phyloP scores from a whole-genome alignment of 2,888 invertebrate species.

The Rosalia funebris region DNA sequence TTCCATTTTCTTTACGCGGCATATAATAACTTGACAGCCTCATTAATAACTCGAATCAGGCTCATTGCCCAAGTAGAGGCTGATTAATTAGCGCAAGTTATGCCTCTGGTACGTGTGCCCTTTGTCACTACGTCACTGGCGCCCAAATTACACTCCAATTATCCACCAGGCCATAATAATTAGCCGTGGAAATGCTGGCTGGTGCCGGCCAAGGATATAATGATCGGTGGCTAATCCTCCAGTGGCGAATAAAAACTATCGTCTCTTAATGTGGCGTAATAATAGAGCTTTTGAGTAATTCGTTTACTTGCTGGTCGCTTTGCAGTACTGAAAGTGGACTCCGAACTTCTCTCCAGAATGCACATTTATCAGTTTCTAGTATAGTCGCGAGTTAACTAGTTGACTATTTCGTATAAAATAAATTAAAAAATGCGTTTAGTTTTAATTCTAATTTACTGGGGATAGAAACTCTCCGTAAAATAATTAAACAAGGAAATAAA shows the following conservation, averaged over 20 bases:
- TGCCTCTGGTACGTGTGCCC: conserved; percentile 28
- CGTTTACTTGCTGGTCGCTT: too few species aligned
- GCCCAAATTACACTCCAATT: conserved; percentile 33
- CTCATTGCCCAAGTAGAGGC: conserved; percentile 27
- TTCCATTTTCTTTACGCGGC: conserved; percentile 22
- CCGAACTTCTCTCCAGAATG: too few species aligned
- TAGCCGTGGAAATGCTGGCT: conserved; percentile 24
- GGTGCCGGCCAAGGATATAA: conserved; percentile 13
- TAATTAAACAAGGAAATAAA: too few species aligned
- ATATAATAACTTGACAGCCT: conserved; percentile 27
- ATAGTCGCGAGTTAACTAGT: too few species aligned
- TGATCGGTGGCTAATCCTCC: not conserved
- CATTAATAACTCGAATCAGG: conserved; percentile 31
- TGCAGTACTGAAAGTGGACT: too few species aligned
- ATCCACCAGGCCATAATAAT: conserved; percentile 30
- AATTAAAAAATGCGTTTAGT: too few species aligned
- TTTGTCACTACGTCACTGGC: conserved; percentile 30
- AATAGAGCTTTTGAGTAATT: too few species aligned
- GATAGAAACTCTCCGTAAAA: too few species aligned
- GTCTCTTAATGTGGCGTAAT: too few species aligned
- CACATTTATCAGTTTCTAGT: too few species aligned
- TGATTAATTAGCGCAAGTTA: conserved; percentile 33
- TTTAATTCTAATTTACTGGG: too few species aligned
- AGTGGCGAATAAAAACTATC: conserved; percentile 5
- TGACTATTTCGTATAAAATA: too few species aligned